Percentiles rank a stretch among this genome's conserved stretches.
Evolutionary conservation across 1,140 invertebrate species (phyloP).

Genomic region (Frieseomelitta varia): DNA sequence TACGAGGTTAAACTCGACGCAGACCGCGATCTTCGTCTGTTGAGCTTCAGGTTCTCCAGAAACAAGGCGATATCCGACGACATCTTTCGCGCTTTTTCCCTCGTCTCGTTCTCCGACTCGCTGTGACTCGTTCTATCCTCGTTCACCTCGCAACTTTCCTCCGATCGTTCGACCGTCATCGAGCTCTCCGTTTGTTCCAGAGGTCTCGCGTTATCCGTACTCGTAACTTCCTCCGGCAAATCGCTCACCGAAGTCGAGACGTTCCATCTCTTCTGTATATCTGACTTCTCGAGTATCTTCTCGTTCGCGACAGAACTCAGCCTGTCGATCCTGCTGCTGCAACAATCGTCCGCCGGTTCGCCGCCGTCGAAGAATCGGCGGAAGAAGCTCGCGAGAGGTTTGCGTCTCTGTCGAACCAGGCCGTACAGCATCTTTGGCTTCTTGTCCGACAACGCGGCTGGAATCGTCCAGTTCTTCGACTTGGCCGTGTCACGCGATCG

Average conservation of each 20-base stretch:
- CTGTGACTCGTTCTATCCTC: not conserved
- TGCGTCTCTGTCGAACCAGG: not conserved
- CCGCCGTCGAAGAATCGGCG: not conserved
- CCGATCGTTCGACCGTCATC: too few relatives aligned
- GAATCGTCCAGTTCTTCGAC: conserved; percentile 42
- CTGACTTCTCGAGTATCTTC: not conserved
- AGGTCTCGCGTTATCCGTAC: not conserved
- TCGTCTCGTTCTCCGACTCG: conserved; percentile 5
- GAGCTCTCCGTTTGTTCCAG: too few relatives aligned
- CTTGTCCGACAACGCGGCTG: conserved; percentile 3
- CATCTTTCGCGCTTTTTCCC: not conserved
- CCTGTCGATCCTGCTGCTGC: not conserved
- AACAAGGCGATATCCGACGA: conserved; percentile 5
- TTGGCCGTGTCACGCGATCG: not conserved
- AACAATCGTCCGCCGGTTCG: not conserved
- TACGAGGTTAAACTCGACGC: not conserved
- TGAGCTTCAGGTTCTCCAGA: conserved; percentile 17
- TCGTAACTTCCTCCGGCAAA: too few relatives aligned
- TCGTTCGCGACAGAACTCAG: not conserved
- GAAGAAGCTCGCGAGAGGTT: conserved; percentile 6
- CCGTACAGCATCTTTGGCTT: conserved; percentile 47
- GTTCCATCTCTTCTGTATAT: not conserved
- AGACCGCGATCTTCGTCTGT: not conserved
- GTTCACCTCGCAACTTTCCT: too few relatives aligned
- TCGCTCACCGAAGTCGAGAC: conserved; percentile 12